Percentiles rank a stretch among this genome's conserved stretches.
These are phyloP conservation scores for Cossypha dichroa DNA, from an alignment of 2,797 vertebrate genomes.

Conservation along the genomic window DNA sequence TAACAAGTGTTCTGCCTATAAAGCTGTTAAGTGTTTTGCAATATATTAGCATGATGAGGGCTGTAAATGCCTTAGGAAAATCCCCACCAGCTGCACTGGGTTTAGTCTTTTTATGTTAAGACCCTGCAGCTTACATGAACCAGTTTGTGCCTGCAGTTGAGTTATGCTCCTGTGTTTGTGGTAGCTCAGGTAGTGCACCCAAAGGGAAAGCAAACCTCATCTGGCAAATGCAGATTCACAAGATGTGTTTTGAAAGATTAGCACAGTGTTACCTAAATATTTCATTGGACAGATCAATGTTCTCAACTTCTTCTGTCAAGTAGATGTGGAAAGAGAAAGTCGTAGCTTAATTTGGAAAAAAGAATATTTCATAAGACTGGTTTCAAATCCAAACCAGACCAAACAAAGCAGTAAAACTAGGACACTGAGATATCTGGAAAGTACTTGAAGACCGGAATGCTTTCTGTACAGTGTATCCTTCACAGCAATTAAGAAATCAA, in stretches of 20 bases:
- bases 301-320: neutral
- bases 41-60: neutral
- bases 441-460: neutral
- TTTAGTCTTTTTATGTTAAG: neutral
- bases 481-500: neutral
- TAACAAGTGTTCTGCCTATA: neutral
- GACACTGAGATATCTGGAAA: neutral
- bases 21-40: neutral
- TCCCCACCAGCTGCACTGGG: neutral
- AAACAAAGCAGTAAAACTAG: neutral
- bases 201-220: neutral
- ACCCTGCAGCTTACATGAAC: neutral
- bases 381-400: neutral
- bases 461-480: neutral
- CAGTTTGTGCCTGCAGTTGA: neutral
- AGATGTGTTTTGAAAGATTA: neutral
- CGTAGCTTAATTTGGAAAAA: neutral
- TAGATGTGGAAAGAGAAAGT: neutral
- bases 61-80: neutral
- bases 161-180: neutral
- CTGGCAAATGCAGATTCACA: neutral
- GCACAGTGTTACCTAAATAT: neutral
- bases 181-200: neutral
- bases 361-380: neutral
- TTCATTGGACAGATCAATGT: neutral